phyloP scores from a whole-genome alignment of 2,888 invertebrate species.

The Eupithecia exiguata region DNA sequence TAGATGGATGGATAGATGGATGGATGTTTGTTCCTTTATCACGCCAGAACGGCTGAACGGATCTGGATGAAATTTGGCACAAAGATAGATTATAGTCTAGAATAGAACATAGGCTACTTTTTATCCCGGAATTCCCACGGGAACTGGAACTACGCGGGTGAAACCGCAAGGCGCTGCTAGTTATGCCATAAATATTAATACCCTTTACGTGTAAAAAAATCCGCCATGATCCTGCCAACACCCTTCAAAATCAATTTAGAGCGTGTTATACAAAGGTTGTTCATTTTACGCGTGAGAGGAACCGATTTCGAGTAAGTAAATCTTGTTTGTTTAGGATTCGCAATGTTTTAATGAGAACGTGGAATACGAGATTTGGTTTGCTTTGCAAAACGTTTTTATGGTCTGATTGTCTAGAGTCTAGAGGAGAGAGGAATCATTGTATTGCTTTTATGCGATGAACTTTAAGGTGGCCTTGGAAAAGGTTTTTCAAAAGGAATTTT shows the following conservation, averaged over 20 bases:
- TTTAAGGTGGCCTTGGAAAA: background rate
- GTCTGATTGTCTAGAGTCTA: background rate
- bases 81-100: too few species aligned
- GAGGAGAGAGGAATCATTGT: background rate
- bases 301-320: conserved; percentile 17
- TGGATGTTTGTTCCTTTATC: too few species aligned
- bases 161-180: too few species aligned
- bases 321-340: conserved; percentile 48
- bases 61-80: too few species aligned
- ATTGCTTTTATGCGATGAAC: conserved; percentile 2
- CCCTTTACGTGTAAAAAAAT: conserved; percentile 6
- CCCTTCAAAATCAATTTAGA: conserved; percentile 22
- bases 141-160: too few species aligned
- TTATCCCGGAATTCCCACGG: too few species aligned
- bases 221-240: background rate
- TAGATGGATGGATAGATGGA: too few species aligned
- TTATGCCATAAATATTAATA: conserved; percentile 9
- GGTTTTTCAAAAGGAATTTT: background rate
- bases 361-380: conserved; percentile 33
- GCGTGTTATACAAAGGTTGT: conserved; percentile 12
- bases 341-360: conserved; percentile 50
- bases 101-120: too few species aligned
- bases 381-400: conserved; percentile 37
- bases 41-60: too few species aligned
- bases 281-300: conserved; percentile 23